Evolutionary conservation across 2,888 invertebrate species (phyloP).

Genomic region (Parnassius apollo): DNA sequence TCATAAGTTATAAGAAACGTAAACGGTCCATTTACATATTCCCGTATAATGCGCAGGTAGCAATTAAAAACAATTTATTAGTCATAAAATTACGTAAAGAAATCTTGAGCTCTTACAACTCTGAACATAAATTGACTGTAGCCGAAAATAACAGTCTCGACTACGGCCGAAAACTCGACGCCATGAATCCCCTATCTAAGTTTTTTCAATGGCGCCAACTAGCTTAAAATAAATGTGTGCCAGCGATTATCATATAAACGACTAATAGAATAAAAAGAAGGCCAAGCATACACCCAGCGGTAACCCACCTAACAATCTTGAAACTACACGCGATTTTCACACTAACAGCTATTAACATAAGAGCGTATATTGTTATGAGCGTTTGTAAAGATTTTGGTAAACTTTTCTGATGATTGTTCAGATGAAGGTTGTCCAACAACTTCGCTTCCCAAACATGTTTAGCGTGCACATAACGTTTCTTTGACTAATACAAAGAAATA

Average conservation of each 20-base stretch:
- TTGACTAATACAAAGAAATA: constrained; percentile 9
- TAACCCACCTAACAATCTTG: not conserved
- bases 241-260: constrained; percentile 38
- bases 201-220: constrained; percentile 33
- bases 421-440: constrained; percentile 24
- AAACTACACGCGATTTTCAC: not conserved
- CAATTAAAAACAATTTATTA: constrained; percentile 15
- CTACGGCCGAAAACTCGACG: constrained; percentile 9
- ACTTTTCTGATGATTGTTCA: constrained; percentile 7
- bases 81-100: constrained; percentile 17
- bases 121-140: constrained; percentile 12
- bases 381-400: constrained; percentile 3
- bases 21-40: constrained; percentile 1
- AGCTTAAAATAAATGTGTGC: constrained; percentile 31
- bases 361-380: constrained; percentile 1
- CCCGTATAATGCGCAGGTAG: constrained; percentile 1
- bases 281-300: constrained; percentile 22
- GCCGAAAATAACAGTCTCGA: constrained; percentile 3
- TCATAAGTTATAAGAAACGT: constrained; percentile 1
- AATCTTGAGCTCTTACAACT: constrained; percentile 6
- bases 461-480: constrained; percentile 17
- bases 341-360: not conserved
- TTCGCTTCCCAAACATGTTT: constrained; percentile 24
- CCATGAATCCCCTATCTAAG: constrained; percentile 19
- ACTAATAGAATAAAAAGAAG: constrained; percentile 33